phyloP scores from a whole-genome alignment of 2,113 vertebrate genomes.

The Microtus richardsoni region DNA sequence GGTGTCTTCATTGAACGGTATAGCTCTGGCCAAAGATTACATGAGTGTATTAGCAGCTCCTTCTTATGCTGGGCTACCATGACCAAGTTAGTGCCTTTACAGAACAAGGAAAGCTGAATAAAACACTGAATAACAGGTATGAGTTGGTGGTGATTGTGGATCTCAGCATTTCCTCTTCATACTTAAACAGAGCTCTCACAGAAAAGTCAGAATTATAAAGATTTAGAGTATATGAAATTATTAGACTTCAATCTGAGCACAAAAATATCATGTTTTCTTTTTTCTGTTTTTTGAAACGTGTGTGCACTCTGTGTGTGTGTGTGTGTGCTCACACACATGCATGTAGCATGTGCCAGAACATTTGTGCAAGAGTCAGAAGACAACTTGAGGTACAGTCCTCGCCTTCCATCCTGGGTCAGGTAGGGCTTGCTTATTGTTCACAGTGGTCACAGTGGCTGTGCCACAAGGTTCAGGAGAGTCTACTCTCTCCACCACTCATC shows the following conservation, averaged over 20 bases:
- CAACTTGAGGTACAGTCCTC: too few relatives aligned
- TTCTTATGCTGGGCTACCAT: not conserved
- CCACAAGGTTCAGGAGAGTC: not conserved
- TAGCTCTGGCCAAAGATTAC: not conserved
- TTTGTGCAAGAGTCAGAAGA: not conserved
- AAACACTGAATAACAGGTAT: not conserved
- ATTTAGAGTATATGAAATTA: not conserved
- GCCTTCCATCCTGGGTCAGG: not conserved
- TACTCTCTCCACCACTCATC: not conserved
- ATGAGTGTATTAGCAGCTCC: fast-evolving
- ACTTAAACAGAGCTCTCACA: not conserved
- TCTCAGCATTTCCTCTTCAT: not conserved
- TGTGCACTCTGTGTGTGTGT: not conserved
- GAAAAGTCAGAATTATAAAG: not conserved
- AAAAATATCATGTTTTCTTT: not conserved
- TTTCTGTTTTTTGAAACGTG: not conserved
- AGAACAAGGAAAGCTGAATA: not conserved
- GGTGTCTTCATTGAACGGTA: not conserved
- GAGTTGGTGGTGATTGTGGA: too few relatives aligned
- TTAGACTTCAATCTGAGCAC: not conserved
- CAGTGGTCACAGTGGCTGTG: not conserved
- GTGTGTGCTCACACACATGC: not conserved
- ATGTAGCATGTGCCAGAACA: not conserved
- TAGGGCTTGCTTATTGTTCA: not conserved
- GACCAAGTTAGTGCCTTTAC: not conserved